phyloP scores from a whole-genome alignment of 2,888 invertebrate species.

The Drosophila anomalata region DNA sequence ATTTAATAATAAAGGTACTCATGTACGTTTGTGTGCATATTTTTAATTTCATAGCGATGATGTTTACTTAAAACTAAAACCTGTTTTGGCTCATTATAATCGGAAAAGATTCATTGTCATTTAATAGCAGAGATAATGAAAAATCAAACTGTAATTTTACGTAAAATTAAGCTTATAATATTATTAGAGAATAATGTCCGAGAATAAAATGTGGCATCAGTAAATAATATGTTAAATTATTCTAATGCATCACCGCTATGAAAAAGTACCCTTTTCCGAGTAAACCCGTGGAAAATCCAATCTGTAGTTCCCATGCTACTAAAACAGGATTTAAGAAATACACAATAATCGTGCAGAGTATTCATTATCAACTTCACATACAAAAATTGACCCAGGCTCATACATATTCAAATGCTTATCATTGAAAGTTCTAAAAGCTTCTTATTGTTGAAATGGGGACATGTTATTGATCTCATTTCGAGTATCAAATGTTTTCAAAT shows the following conservation, averaged over 20 bases:
- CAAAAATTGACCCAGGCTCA: not conserved
- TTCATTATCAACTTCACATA: not conserved
- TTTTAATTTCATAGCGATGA: not conserved
- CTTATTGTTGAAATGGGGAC: constrained; percentile 1
- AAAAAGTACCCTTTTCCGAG: not conserved
- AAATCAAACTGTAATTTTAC: not conserved
- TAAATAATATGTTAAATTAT: constrained; percentile 1
- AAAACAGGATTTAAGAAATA: not conserved
- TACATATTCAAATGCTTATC: constrained; percentile 12
- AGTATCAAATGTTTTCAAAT: not conserved
- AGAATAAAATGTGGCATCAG: not conserved
- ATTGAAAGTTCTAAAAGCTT: not conserved
- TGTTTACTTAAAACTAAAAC: constrained; percentile 24
- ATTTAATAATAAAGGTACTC: not conserved
- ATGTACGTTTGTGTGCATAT: not conserved
- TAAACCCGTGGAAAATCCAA: not conserved
- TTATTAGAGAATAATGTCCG: not conserved
- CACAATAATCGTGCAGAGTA: not conserved
- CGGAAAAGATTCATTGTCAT: constrained; percentile 7
- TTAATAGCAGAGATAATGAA: constrained; percentile 4
- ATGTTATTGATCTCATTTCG: not conserved
- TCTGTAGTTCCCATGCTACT: not conserved
- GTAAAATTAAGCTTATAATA: not conserved
- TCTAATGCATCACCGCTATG: not conserved
- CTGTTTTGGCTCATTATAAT: constrained; percentile 22